These are phyloP conservation scores for Centropyge bicolor DNA, from an alignment of 2,797 vertebrate species.

Conservation along the genomic window DNA sequence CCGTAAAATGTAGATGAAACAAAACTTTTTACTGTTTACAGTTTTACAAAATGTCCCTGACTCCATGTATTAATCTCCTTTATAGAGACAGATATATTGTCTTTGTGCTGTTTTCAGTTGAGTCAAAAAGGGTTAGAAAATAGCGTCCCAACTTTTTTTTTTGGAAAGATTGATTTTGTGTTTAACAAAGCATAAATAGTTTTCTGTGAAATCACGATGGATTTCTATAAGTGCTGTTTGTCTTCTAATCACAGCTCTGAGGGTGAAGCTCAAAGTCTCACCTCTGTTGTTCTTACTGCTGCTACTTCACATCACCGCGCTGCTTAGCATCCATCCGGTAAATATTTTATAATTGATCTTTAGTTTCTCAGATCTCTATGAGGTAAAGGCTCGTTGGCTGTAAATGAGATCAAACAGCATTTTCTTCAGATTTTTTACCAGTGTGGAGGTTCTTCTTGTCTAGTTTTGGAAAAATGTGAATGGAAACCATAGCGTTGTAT, in stretches of 20 bases:
- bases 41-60: no score
- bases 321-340: neutral
- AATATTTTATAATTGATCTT: neutral
- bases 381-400: neutral
- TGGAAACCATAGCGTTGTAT: slow-evolving; percentile 9
- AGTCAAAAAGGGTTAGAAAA: no score
- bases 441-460: neutral
- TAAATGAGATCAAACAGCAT: neutral
- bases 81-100: no score
- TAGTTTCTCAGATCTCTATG: neutral
- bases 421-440: neutral
- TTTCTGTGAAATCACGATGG: slow-evolving; percentile 19
- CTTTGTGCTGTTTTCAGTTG: no score
- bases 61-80: no score
- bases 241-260: slow-evolving; percentile 7
- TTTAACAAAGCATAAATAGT: slow-evolving; percentile 4
- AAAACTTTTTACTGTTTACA: no score
- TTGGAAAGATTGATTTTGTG: neutral
- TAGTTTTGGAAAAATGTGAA: slow-evolving; percentile 13
- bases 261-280: neutral
- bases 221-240: slow-evolving; percentile 20
- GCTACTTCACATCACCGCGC: neutral
- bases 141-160: no score
- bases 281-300: neutral
- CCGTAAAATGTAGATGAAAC: no score